Conservation (phyloP, 2,888 invertebrate genomes). For the Galeopsomyia nigrocyanea region DNA sequence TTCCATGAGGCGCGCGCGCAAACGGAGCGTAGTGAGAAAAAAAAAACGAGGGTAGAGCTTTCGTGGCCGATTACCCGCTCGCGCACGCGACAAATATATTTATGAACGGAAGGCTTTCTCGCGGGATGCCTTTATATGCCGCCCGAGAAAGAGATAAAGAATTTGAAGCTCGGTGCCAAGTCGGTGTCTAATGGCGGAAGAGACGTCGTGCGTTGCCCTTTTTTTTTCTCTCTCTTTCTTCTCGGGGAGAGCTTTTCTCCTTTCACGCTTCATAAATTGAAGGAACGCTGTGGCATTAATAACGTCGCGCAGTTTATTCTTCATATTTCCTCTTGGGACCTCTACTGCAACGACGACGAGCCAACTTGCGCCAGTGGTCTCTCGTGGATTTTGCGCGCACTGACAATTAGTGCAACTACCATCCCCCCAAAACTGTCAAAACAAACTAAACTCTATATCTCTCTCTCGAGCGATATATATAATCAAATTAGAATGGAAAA, state of each 20-base stretch:
- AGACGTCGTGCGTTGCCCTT: constrained; percentile 1
- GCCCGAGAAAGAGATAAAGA: background rate
- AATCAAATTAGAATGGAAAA: background rate
- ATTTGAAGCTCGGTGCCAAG: constrained; percentile 30
- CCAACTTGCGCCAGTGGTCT: too few species aligned
- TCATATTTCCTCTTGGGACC: constrained; percentile 16
- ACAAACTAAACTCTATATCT: background rate
- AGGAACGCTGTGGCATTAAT: constrained; percentile 33
- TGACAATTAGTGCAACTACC: background rate
- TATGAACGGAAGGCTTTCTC: constrained; percentile 41
- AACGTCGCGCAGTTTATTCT: constrained; percentile 25
- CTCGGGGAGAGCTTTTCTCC: constrained; percentile 3
- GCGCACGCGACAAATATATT: constrained; percentile 41
- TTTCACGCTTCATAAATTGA: constrained; percentile 44
- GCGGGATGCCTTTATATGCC: constrained; percentile 24
- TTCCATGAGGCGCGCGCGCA: constrained; percentile 20
- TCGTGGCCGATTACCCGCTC: constrained; percentile 40
- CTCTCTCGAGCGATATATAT: too few species aligned
- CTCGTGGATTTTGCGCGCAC: background rate
- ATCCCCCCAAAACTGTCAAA: background rate
- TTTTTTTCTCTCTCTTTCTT: background rate
- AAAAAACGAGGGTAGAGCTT: constrained; percentile 18
- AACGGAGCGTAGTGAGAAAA: constrained; percentile 6
- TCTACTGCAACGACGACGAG: too few species aligned
- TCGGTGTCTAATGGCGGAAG: constrained; percentile 39